Percentiles rank a stretch among this genome's conserved stretches.
Evolutionary conservation across 92 coral and sea anemone genomes (phyloP).

Genomic region (Chrysogorgia sp.): DNA sequence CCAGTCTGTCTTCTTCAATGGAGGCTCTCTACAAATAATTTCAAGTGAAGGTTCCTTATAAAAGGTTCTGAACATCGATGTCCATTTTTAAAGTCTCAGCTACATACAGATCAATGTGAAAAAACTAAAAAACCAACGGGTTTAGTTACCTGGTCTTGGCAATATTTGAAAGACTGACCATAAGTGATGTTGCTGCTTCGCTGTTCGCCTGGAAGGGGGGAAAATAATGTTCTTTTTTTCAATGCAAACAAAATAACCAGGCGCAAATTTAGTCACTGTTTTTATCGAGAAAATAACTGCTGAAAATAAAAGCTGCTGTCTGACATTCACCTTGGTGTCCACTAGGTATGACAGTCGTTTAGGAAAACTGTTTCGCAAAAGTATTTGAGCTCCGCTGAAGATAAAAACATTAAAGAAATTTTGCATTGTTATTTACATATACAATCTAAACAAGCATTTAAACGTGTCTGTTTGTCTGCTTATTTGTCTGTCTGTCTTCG

Average conservation of each 20-base stretch:
- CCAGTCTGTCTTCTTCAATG: conserved; percentile 74
- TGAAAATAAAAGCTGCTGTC: too few relatives aligned
- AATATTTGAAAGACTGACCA: conserved; percentile 63
- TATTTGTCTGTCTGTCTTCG: too few relatives aligned
- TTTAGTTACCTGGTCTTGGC: conserved; percentile 74
- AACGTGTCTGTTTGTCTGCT: too few relatives aligned
- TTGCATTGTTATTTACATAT: too few relatives aligned
- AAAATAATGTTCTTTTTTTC: neutral
- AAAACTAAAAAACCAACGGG: neutral
- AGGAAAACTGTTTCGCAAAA: conserved; percentile 75
- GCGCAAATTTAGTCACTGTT: too few relatives aligned
- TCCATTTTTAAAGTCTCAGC: neutral
- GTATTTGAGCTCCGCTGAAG: conserved; percentile 71
- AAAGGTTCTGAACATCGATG: neutral
- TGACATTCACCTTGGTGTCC: conserved; percentile 71
- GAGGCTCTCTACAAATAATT: conserved; percentile 61
- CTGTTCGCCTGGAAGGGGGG: conserved; percentile 65
- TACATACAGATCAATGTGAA: neutral
- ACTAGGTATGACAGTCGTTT: conserved; percentile 83
- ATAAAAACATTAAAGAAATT: neutral
- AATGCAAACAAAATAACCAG: too few relatives aligned
- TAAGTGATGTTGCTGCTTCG: conserved; percentile 70
- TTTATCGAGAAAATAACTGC: too few relatives aligned
- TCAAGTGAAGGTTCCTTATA: neutral
- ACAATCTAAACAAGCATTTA: too few relatives aligned